A percentile compares a stretch with the other conserved stretches of the same genome.
Conservation (phyloP, 2,888 invertebrate genomes). For the Drosophila flavopinicola region DNA sequence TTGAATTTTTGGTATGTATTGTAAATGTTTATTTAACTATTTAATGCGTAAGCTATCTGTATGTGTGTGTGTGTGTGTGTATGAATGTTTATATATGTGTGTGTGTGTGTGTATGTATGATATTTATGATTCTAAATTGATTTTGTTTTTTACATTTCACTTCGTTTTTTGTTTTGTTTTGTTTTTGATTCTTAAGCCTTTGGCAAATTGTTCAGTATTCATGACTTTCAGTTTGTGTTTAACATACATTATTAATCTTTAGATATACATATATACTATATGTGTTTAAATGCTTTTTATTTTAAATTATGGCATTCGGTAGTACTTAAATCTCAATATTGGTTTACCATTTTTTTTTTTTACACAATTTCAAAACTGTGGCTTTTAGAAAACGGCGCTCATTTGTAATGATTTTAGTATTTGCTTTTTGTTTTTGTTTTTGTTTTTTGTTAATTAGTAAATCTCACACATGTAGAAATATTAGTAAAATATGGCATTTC, state of each 20-base stretch:
- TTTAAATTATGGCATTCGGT: conserved; percentile 79
- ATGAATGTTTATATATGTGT: conserved; percentile 11
- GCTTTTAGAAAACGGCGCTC: conserved; percentile 77
- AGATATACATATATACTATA: conserved; percentile 31
- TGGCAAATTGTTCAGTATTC: conserved; percentile 77
- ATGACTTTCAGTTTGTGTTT: conserved; percentile 69
- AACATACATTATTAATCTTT: conserved; percentile 57
- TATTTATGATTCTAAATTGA: conserved; percentile 43
- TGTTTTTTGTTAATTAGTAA: conserved; percentile 54
- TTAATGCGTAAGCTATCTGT: conserved; percentile 47
- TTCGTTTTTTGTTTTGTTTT: conserved; percentile 32
- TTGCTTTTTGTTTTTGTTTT: conserved; percentile 55
- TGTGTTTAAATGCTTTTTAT: conserved; percentile 75
- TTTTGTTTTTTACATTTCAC: conserved; percentile 23
- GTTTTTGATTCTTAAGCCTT: conserved; percentile 76
- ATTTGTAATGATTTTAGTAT: conserved; percentile 78
- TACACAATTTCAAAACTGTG: conserved; percentile 78
- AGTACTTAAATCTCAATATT: conserved; percentile 64
- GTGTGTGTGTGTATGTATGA: conserved; percentile 24
- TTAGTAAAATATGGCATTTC: conserved; percentile 76
- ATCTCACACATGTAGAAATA: conserved; percentile 74
- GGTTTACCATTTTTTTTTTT: conserved; percentile 51
- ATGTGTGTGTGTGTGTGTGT: conserved; percentile 23
- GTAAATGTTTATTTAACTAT: conserved; percentile 66
- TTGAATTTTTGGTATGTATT: conserved; percentile 67